Conservation (phyloP, 2,113 vertebrate species). For the Trinectes maculatus region DNA sequence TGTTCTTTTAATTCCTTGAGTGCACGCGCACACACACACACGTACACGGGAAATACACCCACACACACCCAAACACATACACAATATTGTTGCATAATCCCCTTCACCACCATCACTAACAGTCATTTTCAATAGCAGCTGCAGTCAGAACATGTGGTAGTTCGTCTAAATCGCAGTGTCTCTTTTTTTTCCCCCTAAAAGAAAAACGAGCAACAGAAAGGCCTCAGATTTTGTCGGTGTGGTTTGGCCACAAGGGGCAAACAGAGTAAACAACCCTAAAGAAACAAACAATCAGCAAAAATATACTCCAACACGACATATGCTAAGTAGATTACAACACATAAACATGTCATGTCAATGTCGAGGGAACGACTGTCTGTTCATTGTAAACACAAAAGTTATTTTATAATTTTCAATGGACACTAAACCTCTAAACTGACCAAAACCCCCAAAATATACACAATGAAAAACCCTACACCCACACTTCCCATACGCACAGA, state of each 20-base stretch:
- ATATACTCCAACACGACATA: background rate
- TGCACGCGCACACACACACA: background rate
- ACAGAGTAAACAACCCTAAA: conserved; percentile 49
- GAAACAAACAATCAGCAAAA: conserved; percentile 24
- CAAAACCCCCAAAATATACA: too few relatives aligned
- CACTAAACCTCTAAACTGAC: too few relatives aligned
- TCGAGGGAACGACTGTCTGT: background rate
- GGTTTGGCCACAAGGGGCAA: conserved; percentile 23
- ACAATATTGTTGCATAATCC: background rate
- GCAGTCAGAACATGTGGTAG: background rate
- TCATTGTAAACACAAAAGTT: background rate
- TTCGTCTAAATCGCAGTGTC: background rate
- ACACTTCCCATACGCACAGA: background rate
- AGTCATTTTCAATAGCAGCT: background rate
- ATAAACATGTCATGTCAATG: conserved; percentile 1
- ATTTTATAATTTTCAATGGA: too few relatives aligned
- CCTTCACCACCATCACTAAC: background rate
- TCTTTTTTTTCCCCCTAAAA: background rate
- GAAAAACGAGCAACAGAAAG: conserved; percentile 13
- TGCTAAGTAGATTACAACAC: background rate
- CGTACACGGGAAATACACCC: background rate
- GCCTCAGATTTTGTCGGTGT: conserved; percentile 20
- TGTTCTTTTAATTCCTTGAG: conserved; percentile 44
- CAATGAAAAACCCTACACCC: background rate
- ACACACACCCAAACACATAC: conserved; percentile 5